A percentile compares a stretch with the other conserved stretches of the same genome.
Conservation (phyloP, 2,113 vertebrate species). For the Pipa parva region DNA sequence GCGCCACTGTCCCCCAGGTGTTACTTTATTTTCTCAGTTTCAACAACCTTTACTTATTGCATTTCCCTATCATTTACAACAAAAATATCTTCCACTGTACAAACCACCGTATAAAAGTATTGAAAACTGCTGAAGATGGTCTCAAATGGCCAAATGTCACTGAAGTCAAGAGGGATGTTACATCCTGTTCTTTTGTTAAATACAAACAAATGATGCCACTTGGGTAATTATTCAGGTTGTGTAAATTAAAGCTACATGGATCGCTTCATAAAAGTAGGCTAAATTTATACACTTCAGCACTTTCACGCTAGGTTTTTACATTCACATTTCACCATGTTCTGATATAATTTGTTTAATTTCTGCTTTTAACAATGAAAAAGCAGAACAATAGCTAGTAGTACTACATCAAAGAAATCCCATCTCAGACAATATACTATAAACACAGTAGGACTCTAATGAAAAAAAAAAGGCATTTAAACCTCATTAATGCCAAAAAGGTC, state of each 20-base stretch:
- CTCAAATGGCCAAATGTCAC: not conserved
- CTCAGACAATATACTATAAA: constrained; percentile 43
- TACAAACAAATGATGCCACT: not conserved
- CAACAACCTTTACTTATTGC: not conserved
- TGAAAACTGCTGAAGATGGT: not conserved
- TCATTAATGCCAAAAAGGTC: constrained; percentile 57
- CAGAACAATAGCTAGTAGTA: constrained; percentile 37
- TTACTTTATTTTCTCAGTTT: not conserved
- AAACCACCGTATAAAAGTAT: not conserved
- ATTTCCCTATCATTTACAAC: not conserved
- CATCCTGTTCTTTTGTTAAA: not conserved
- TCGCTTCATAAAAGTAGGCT: not conserved
- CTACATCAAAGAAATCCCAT: constrained; percentile 47
- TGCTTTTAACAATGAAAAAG: constrained; percentile 47
- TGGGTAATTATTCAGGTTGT: not conserved
- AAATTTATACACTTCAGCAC: not conserved
- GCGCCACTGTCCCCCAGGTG: too few relatives aligned
- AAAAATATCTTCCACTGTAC: not conserved
- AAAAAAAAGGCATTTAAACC: constrained; percentile 57
- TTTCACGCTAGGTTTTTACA: not conserved
- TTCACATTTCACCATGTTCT: constrained; percentile 29
- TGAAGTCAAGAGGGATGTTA: not conserved
- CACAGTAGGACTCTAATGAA: constrained; percentile 46
- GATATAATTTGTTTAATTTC: constrained; percentile 44
- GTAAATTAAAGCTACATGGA: not conserved